Evolutionary conservation across 2,888 invertebrate genomes (phyloP).

Genomic region (Philopedon plagiatum): DNA sequence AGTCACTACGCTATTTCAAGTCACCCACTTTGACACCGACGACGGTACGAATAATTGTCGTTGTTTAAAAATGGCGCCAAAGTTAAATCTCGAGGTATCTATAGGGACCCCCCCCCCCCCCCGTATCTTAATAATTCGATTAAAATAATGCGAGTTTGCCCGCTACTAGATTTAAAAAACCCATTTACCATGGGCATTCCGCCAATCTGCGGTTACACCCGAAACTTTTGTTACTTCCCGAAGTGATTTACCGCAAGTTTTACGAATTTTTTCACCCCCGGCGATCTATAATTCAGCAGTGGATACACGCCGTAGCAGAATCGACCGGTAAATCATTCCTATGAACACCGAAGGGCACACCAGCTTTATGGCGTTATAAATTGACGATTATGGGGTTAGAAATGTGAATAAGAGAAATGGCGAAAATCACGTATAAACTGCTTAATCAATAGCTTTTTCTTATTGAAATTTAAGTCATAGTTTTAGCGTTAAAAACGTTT

Average conservation of each 20-base stretch:
- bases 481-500: too few relatives aligned
- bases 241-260: slow-evolving; percentile 9
- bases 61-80: too few relatives aligned
- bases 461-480: too few relatives aligned
- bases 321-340: slow-evolving; percentile 5
- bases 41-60: too few relatives aligned
- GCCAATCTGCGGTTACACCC: background rate
- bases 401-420: background rate
- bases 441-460: background rate
- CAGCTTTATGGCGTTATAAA: slow-evolving; percentile 2
- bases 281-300: slow-evolving; percentile 10
- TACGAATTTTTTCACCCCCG: slow-evolving; percentile 8
- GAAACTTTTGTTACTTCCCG: slow-evolving; percentile 11
- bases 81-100: too few relatives aligned
- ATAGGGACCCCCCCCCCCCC: too few relatives aligned
- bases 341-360: slow-evolving; percentile 1
- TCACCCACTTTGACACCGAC: too few relatives aligned
- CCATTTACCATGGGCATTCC: background rate
- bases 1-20: too few relatives aligned
- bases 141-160: too few relatives aligned
- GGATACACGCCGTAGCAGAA: background rate
- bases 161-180: background rate
- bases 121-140: too few relatives aligned
- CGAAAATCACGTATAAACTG: background rate
- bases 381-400: background rate